These are phyloP conservation scores for Ennomos erosarius DNA, from an alignment of 2,888 invertebrate genomes.

Conservation along the genomic window DNA sequence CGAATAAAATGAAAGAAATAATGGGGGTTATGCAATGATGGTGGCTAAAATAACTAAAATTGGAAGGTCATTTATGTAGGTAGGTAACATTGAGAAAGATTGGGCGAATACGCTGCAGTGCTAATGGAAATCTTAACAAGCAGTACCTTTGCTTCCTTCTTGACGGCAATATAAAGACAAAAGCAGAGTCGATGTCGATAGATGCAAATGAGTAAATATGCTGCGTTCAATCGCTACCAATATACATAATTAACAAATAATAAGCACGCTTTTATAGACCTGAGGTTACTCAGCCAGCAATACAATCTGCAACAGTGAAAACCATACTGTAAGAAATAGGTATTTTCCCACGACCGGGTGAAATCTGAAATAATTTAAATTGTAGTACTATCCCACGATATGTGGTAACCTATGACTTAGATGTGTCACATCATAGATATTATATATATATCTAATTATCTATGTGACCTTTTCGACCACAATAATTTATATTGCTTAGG, in stretches of 20 bases:
- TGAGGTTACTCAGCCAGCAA: slow-evolving; percentile 26
- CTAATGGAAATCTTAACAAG: too few species aligned
- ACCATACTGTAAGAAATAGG: slow-evolving; percentile 50
- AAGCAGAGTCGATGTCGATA: too few species aligned
- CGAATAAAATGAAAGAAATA: slow-evolving; percentile 43
- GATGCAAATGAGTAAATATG: too few species aligned
- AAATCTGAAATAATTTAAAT: slow-evolving; percentile 50
- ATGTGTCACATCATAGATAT: too few species aligned
- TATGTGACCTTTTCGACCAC: background rate
- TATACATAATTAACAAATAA: background rate
- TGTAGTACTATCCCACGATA: slow-evolving; percentile 42
- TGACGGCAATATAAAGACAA: too few species aligned
- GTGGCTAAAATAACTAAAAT: slow-evolving; percentile 46
- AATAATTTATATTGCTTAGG: too few species aligned
- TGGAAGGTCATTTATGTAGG: slow-evolving; percentile 49
- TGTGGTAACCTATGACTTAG: slow-evolving; percentile 37
- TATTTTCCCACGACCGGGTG: slow-evolving; percentile 55
- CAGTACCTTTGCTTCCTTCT: too few species aligned
- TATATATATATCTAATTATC: slow-evolving; percentile 1
- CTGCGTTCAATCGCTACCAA: background rate
- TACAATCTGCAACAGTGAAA: slow-evolving; percentile 50
- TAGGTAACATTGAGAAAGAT: slow-evolving; percentile 14
- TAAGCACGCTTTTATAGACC: slow-evolving; percentile 5
- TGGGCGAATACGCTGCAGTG: background rate
- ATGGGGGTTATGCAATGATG: slow-evolving; percentile 45